phyloP scores from a whole-genome alignment of 2,888 invertebrate genomes.

The Dolomedes plantarius region DNA sequence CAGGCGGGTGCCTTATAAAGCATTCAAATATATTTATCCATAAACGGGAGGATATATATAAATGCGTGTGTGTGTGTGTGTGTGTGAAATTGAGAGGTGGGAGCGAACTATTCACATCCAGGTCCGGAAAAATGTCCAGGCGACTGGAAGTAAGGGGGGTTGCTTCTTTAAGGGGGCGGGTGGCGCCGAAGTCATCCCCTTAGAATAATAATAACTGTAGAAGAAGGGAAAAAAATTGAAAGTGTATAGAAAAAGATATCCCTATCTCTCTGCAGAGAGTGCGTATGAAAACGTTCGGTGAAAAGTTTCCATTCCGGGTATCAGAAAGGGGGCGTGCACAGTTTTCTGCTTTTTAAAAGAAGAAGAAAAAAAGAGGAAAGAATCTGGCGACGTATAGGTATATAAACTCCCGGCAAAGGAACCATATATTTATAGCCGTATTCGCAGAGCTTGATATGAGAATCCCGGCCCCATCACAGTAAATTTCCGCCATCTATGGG shows the following conservation, averaged over 20 bases:
- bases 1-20: constrained; percentile 27
- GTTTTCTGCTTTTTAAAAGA: too few relatives aligned
- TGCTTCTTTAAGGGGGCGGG: neutral
- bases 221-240: neutral
- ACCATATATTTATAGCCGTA: neutral
- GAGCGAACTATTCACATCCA: constrained; percentile 57
- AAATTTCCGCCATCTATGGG: constrained; percentile 58
- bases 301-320: neutral
- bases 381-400: neutral
- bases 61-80: neutral
- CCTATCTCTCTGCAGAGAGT: neutral
- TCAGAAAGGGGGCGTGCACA: neutral
- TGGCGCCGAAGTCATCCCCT: neutral
- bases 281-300: neutral
- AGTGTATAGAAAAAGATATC: neutral
- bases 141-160: constrained; percentile 34
- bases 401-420: neutral
- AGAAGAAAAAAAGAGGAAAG: neutral
- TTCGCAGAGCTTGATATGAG: neutral
- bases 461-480: constrained; percentile 43
- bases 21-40: constrained; percentile 48
- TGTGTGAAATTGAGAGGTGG: neutral
- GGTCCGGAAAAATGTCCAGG: constrained; percentile 28
- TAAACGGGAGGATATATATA: constrained; percentile 18
- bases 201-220: neutral